Evolutionary conservation across 1,140 invertebrate genomes (phyloP), one percentile per base, ranked within the genome.

Genomic region (Adelges cooleyi): DNA sequence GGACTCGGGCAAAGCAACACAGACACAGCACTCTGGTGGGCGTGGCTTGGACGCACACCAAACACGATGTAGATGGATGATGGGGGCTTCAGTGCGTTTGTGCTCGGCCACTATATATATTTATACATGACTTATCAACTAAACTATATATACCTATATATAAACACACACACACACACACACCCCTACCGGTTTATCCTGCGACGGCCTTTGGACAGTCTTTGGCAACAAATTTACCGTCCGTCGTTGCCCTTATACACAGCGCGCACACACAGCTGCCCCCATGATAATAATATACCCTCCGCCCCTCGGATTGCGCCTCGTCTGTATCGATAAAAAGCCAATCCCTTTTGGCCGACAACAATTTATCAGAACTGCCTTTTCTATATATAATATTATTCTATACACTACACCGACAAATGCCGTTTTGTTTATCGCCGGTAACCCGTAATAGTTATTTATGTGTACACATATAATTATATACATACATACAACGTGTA

Each of bases 21-120:
- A 27, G 54, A 44, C 54, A 33, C n/a, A n/a, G n/a, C n/a, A n/a
- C n/a, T n/a, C 5, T 33, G 54, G 23, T 44, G 23, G 54, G 54
- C 54, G 56, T 62, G 42, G 25, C 33, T 62, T 62, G 56, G 56
- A 62, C 42, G n/a, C 5, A 42, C 33, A 59, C 54, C 54, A 59
- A 59, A 59, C 54, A 59, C 54, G 54, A 42, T n/a, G n/a, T 59
- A 59, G 54, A 59, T 44, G 23, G 54, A 59, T 44, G 54, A 59
- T 44, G 42, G 54, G 29, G 33, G 36, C 36, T 27, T 59, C 23
- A 0, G 40, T 23, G 38, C 36, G 25, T 44, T 59, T 59, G 22
- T 23, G 52, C 33, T 42, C 20, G 38, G 38, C n/a, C 23, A 10
- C 42, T 44, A 33, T 33, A 33, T 11, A 33, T 33, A 11, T 42